Evolutionary conservation across 2,113 vertebrate genomes (phyloP).

Genomic region (Chloroceryle aenea): DNA sequence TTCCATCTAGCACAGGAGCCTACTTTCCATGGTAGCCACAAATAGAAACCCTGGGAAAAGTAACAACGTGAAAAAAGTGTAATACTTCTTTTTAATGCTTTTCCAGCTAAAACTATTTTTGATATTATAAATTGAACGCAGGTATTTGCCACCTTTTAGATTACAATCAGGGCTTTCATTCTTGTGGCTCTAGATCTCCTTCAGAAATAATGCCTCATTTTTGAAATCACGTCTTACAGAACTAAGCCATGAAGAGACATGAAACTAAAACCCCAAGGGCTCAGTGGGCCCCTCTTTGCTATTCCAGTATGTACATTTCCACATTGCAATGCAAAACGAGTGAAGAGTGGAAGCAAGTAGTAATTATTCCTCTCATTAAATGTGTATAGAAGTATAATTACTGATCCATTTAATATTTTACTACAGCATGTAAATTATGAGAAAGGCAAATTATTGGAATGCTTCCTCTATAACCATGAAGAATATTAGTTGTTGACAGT

Average conservation of each 20-base stretch:
- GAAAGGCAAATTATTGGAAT: conserved; percentile 44
- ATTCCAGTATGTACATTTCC: neutral
- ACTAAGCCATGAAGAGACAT: neutral
- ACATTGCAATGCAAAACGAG: neutral
- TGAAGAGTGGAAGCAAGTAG: neutral
- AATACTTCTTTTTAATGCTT: neutral
- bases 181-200: neutral
- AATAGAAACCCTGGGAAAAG: neutral
- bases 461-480: conserved; percentile 20
- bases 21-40: neutral
- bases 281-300: neutral
- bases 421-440: conserved; percentile 28
- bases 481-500: conserved; percentile 23
- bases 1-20: neutral
- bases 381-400: conserved; percentile 44
- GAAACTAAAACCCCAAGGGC: neutral
- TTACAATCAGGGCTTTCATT: neutral
- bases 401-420: conserved; percentile 46
- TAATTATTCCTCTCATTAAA: conserved; percentile 42
- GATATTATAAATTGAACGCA: neutral
- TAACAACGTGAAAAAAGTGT: neutral
- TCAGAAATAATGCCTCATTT: neutral
- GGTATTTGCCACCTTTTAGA: neutral
- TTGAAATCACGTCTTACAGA: neutral
- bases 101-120: neutral